Evolutionary conservation across 2,797 vertebrate genomes (phyloP).

Genomic region (Siniperca scherzeri): DNA sequence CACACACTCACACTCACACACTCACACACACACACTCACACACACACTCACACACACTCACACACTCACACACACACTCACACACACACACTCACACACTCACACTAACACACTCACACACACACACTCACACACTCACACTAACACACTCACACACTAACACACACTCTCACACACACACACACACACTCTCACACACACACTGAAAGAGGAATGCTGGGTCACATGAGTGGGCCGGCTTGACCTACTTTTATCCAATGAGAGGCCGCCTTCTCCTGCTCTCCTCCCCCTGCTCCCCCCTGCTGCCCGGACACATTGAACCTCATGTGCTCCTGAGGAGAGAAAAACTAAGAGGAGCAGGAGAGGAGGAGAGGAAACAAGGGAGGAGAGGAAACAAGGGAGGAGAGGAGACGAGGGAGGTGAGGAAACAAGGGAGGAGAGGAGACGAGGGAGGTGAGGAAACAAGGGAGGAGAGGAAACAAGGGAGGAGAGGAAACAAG

Average conservation of each 20-base stretch:
- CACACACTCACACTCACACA: not conserved
- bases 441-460: too few species aligned
- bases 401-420: too few species aligned
- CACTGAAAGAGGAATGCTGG: constrained; percentile 41
- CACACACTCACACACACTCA: too few species aligned
- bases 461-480: not conserved
- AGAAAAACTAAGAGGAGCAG: constrained; percentile 45
- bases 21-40: not conserved
- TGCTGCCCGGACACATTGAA: constrained; percentile 74
- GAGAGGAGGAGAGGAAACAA: not conserved
- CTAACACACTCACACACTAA: not conserved
- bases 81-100: too few species aligned
- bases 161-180: too few species aligned
- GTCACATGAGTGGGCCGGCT: constrained; percentile 74
- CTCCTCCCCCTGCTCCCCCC: constrained; percentile 16
- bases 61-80: too few species aligned
- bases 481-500: too few species aligned
- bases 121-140: too few species aligned
- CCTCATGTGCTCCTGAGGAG: constrained; percentile 70
- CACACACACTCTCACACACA: constrained; percentile 20
- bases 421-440: too few species aligned
- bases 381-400: too few species aligned
- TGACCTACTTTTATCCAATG: constrained; percentile 87
- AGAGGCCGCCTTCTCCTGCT: constrained; percentile 23
- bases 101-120: too few species aligned